A percentile compares a stretch with the other conserved stretches of the same genome.
Conservation (phyloP, 2,797 vertebrate genomes). For the Micrastur ruficollis region DNA sequence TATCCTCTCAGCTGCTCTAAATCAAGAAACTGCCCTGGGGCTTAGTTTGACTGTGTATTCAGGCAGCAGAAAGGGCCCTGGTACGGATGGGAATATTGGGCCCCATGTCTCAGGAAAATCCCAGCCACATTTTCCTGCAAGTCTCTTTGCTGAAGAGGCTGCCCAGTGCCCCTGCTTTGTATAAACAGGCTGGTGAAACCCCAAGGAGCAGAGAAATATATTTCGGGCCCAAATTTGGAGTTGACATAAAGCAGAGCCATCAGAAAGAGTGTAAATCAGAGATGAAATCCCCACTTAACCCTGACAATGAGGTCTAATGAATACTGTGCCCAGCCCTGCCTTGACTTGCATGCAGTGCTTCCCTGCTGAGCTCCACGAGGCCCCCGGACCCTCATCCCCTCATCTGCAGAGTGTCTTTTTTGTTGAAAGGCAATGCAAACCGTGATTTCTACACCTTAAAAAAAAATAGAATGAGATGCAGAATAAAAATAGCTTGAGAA, state of each 20-base stretch:
- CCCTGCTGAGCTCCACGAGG: rapidly evolving
- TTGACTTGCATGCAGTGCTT: background rate
- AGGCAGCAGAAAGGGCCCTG: background rate
- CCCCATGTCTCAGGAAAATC: background rate
- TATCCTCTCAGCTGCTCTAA: constrained; percentile 12
- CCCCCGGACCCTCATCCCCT: rapidly evolving
- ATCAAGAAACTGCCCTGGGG: background rate
- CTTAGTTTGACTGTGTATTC: background rate
- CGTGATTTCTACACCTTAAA: background rate
- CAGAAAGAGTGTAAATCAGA: constrained; percentile 22
- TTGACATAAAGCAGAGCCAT: background rate
- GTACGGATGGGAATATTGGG: background rate
- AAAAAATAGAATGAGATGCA: background rate
- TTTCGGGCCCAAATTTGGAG: background rate
- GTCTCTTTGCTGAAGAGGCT: background rate
- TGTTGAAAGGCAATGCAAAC: background rate
- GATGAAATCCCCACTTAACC: constrained; percentile 4
- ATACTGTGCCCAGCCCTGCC: background rate
- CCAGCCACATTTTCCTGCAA: background rate
- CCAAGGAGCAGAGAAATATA: background rate
- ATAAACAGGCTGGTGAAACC: constrained; percentile 1
- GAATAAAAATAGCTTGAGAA: background rate
- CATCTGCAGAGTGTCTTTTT: background rate
- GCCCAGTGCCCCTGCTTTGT: background rate
- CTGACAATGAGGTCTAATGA: background rate